Evolutionary conservation across 2,113 vertebrate species (phyloP).

Genomic region (Grus americana): DNA sequence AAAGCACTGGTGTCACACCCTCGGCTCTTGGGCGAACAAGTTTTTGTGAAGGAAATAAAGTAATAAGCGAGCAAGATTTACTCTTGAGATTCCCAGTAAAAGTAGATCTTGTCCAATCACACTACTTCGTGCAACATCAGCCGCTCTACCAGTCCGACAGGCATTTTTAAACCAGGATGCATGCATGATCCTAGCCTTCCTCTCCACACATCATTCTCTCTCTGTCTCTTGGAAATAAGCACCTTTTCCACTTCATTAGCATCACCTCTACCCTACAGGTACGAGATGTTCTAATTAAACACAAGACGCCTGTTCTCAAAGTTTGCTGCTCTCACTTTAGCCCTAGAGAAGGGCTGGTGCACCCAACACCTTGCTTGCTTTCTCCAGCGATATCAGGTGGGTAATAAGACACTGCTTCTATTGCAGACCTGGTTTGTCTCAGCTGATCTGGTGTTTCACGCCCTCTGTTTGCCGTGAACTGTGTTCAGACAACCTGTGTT

Average conservation of each 20-base stretch:
- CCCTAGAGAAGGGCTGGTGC: not conserved
- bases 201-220: not conserved
- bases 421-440: not conserved
- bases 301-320: not conserved
- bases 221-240: not conserved
- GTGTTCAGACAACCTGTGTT: not conserved
- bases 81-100: not conserved
- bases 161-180: not conserved
- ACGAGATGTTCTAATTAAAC: not conserved
- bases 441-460: not conserved
- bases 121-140: not conserved
- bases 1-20: fast-evolving
- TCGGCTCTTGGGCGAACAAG: not conserved
- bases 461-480: not conserved
- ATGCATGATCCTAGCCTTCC: not conserved
- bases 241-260: not conserved
- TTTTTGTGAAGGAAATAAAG: not conserved
- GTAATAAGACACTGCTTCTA: not conserved
- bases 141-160: not conserved
- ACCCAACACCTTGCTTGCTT: not conserved
- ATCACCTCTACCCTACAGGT: not conserved
- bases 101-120: not conserved
- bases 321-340: not conserved
- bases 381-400: not conserved
- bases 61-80: not conserved